Conservation (phyloP, 2,888 invertebrate genomes). For the Lamproptera curius region DNA sequence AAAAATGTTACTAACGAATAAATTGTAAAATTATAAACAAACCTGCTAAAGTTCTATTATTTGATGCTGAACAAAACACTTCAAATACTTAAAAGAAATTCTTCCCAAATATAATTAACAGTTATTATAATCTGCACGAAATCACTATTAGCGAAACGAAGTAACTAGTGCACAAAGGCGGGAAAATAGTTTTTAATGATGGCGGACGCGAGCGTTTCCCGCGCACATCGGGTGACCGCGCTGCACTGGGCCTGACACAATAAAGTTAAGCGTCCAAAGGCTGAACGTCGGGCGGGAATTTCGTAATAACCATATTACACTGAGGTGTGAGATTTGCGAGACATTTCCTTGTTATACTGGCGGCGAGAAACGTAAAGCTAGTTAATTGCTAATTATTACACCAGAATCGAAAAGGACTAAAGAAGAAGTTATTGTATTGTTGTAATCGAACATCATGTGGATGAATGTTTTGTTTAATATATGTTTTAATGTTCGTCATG, state of each 20-base stretch:
- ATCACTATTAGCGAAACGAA: slow-evolving; percentile 19
- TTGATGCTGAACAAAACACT: slow-evolving; percentile 6
- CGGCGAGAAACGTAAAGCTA: too few relatives aligned
- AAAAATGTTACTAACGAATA: not conserved
- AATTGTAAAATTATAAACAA: slow-evolving; percentile 1
- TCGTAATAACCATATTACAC: slow-evolving; percentile 50
- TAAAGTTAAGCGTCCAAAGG: slow-evolving; percentile 56
- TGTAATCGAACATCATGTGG: too few relatives aligned
- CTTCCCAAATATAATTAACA: slow-evolving; percentile 2
- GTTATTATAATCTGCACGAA: slow-evolving; percentile 19
- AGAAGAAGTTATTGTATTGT: too few relatives aligned
- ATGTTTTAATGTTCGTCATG: too few relatives aligned
- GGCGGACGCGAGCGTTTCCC: slow-evolving; percentile 48
- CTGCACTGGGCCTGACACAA: slow-evolving; percentile 54
- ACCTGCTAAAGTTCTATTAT: slow-evolving; percentile 4
- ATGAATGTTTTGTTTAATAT: too few relatives aligned
- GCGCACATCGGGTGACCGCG: slow-evolving; percentile 50
- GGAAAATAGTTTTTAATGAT: slow-evolving; percentile 38
- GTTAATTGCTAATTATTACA: too few relatives aligned
- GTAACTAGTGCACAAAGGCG: slow-evolving; percentile 37
- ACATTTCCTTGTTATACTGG: slow-evolving; percentile 49
- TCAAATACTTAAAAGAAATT: too few relatives aligned
- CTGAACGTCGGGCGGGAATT: slow-evolving; percentile 40
- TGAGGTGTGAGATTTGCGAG: slow-evolving; percentile 36
- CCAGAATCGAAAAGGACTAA: too few relatives aligned